Conservation (phyloP, 2,797 vertebrate species). For the Notoglanidium macrostoma region DNA sequence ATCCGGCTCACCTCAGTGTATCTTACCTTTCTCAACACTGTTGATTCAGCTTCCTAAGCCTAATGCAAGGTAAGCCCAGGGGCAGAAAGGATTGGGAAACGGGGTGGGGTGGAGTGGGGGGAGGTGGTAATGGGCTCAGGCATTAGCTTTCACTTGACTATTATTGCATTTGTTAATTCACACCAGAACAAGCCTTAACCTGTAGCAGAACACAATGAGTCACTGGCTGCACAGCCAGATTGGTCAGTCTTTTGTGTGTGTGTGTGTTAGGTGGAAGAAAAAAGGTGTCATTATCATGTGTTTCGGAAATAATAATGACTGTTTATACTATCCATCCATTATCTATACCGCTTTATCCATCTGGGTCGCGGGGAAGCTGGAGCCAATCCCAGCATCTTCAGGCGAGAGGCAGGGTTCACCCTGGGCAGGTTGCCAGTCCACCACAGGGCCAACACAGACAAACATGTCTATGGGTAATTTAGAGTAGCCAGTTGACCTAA, state of each 20-base stretch:
- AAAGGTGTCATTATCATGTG: slow-evolving; percentile 3
- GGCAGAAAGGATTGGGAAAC: slow-evolving; percentile 37
- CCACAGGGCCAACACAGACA: no score
- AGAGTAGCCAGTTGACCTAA: no score
- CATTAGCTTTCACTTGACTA: slow-evolving; percentile 40
- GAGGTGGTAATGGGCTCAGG: not conserved
- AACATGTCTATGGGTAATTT: no score
- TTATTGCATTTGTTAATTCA: slow-evolving; percentile 60
- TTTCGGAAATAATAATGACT: not conserved
- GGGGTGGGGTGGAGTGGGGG: not conserved
- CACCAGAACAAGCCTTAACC: slow-evolving; percentile 61
- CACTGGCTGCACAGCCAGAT: slow-evolving; percentile 39
- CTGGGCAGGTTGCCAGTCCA: no score
- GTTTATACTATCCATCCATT: not conserved
- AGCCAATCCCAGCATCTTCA: no score
- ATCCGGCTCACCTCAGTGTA: slow-evolving; percentile 21
- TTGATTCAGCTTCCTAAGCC: slow-evolving; percentile 42
- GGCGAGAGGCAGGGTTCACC: no score
- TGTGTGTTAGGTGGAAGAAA: slow-evolving; percentile 33
- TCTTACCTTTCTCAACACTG: slow-evolving; percentile 38
- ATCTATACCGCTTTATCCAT: no score
- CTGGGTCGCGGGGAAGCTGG: no score
- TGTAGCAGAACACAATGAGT: slow-evolving; percentile 30
- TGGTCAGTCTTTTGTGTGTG: slow-evolving; percentile 40
- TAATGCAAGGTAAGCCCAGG: slow-evolving; percentile 40